A percentile compares a stretch with the other conserved stretches of the same genome.
phyloP scores from a whole-genome alignment of 2,888 invertebrate genomes.

The Teleogryllus oceanicus region DNA sequence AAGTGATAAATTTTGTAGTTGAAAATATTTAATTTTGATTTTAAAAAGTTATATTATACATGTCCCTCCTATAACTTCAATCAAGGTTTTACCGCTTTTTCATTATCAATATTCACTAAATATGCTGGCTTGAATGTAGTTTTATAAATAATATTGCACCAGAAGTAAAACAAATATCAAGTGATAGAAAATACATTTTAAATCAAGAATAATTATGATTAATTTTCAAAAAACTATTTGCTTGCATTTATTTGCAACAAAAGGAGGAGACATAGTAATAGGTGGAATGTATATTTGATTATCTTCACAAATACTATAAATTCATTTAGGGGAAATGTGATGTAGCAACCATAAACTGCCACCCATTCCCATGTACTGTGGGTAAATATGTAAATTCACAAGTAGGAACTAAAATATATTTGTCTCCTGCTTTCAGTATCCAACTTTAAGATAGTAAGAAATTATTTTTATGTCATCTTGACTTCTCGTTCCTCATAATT shows the following conservation, averaged over 20 bases:
- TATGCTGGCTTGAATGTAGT: not conserved
- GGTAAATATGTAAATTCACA: not conserved
- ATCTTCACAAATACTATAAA: constrained; percentile 9
- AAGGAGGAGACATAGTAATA: not conserved
- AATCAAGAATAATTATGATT: not conserved
- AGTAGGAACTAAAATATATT: constrained; percentile 2
- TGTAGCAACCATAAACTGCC: not conserved
- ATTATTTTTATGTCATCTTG: constrained; percentile 23
- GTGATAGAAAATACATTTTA: too few relatives aligned
- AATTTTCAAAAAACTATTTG: not conserved
- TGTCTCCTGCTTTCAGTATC: constrained; percentile 10
- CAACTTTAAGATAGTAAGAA: not conserved
- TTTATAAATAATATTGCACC: not conserved
- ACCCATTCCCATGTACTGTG: not conserved
- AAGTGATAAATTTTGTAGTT: constrained; percentile 34
- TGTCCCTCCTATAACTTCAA: not conserved
- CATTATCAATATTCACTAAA: not conserved
- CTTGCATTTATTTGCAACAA: not conserved
- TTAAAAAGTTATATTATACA: not conserved
- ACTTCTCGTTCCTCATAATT: constrained; percentile 20
- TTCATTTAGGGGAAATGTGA: not conserved
- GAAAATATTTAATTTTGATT: constrained; percentile 32
- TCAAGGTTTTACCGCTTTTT: constrained; percentile 6
- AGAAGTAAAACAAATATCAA: not conserved
- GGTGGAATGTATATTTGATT: constrained; percentile 18